Evolutionary conservation across 2,888 invertebrate species (phyloP), one percentile per base, ranked within the genome.

Genomic region (Scaptomyza polygonia): DNA sequence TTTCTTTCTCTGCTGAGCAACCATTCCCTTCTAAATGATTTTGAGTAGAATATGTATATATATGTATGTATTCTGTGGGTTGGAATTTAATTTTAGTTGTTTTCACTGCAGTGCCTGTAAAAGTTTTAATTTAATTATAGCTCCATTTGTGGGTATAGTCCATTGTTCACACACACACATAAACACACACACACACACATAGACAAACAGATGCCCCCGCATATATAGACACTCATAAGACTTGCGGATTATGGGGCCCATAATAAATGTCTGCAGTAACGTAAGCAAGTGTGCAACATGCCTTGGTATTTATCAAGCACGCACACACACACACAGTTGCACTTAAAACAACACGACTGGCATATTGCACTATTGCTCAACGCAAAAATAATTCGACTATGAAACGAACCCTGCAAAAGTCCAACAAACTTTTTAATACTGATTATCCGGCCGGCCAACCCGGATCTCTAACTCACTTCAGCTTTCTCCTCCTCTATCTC

Each of bases 81-180:
- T 32, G 59, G 54, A 75, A 75, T 67, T 68, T 43, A 64, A 64
- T 59, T 47, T 59, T 61, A 62, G 39, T 43, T 65, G 40, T 54
- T 63, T 58, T 45, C 39, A 36, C 29, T 44, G 47, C 29, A 39
- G 47, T 34, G 45, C 39, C 40, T 68, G 79, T 43, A 64, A 76
- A 81, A 86, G 77, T 84, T 85, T 84, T 86, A 84, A 84, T 86
- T 84, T 86, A 84, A 84, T 84, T 84, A 84, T 77, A 85, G 77
- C 76, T 79, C 63, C 79, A 79, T 84, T 77, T 84, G 85, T 67
- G 82, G 84, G 61, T 62, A 71, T 34, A 40, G 44, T 44, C 54
- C 61, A 68, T 55, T 55, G 68, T 70, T 72, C 58, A 71, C 72
- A 75, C 59, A 66, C 5, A 39, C 65, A 65, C 56, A 78, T 53